Base-by-base conservation (phyloP, 2,797 vertebrate species). In the Molossus molossus region DNA sequence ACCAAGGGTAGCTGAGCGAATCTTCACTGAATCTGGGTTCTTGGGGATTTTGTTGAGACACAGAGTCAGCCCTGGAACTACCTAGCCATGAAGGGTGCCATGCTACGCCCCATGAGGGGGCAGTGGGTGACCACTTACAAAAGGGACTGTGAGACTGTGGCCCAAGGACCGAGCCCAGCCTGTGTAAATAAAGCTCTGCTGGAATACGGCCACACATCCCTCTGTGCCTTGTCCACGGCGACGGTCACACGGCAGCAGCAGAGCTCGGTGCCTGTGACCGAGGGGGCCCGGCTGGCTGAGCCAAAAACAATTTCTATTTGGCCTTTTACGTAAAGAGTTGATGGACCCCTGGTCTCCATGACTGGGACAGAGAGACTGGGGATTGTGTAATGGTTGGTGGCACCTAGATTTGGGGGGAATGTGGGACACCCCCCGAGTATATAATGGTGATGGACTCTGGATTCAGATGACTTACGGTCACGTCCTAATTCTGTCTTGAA, bases 211-310 rank as follows among this genome's bases (percentile, higher is more conserved):
- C 18, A 27, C 23, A 13, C 18, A 20, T 29, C 37, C 29, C 1
- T 25, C 33, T 82, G 6, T 1, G 0, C 23, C 1, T 0, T 21
- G 18, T 70, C 40, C 11, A 5, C 0, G 21, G n/a, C 25, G 70
- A 33, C 13, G 14, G 58, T 70, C 23, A 33, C 25, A 21, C 12
- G 9, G 0, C 27, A 23, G 27, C 15, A 45, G 29, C 17, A n/a
- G 64, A 69, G 48, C 0, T 58, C 29, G 11, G 48, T 11, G 48
- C 7, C 73, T 67, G n/a, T 15, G 20, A 4, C 60, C 53, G 20
- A 57, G 20, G 2, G 8, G 13, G 0, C 57, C 20, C 5, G 29
- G 45, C 15, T n/a, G 57, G 8, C 57, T 57, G 25, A 83, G 12
- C 27, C 23, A 4, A 57, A 69, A 70, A 48, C 21, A 40, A 25